Conservation (phyloP, 2,888 invertebrate genomes). For the Pristionchus exspectatus region DNA sequence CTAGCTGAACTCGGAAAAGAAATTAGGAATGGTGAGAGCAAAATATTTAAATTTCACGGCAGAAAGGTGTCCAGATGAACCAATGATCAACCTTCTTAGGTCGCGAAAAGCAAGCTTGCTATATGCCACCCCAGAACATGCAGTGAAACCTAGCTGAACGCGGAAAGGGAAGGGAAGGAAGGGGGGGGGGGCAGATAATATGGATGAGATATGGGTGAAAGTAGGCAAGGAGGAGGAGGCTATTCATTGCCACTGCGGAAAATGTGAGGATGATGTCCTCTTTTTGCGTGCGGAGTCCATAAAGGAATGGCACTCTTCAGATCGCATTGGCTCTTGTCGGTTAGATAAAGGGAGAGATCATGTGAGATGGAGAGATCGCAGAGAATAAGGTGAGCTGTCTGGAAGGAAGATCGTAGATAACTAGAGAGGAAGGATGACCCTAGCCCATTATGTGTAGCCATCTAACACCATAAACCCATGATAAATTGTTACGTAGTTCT, state of each 20-base stretch:
- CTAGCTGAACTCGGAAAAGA: background rate
- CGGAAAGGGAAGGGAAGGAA: slow-evolving; percentile 17
- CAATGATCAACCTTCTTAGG: background rate
- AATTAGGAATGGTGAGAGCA: background rate
- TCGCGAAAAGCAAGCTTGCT: background rate
- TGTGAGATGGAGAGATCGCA: background rate
- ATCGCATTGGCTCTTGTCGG: background rate
- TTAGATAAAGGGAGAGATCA: slow-evolving; percentile 34
- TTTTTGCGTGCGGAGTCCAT: background rate
- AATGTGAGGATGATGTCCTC: slow-evolving; percentile 30
- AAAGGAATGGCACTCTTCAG: background rate
- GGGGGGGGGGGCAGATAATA: slow-evolving; percentile 40
- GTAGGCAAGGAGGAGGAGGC: slow-evolving; percentile 11
- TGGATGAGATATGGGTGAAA: slow-evolving; percentile 49
- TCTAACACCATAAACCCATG: too few species aligned
- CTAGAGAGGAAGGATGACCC: background rate
- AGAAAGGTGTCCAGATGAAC: too few species aligned
- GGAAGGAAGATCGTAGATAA: background rate
- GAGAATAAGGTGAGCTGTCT: too few species aligned
- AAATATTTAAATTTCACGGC: too few species aligned
- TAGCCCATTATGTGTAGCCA: background rate
- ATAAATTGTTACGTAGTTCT: too few species aligned
- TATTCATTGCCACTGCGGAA: background rate
- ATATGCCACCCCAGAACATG: background rate
- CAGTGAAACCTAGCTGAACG: background rate